phyloP scores from a whole-genome alignment of 2,113 vertebrate genomes.

The Pionites leucogaster region DNA sequence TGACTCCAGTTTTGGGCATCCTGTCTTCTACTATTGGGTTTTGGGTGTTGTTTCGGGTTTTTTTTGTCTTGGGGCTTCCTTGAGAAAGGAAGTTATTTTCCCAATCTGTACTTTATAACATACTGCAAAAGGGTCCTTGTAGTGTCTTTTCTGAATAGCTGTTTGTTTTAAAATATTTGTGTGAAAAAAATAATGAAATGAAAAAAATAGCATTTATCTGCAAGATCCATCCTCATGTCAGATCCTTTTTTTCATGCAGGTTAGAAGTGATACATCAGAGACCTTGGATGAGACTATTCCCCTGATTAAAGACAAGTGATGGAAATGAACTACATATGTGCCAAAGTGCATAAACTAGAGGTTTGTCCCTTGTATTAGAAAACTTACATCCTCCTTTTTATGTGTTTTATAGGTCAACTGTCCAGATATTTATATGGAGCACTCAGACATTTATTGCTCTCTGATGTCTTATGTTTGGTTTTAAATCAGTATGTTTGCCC shows the following conservation, averaged over 20 bases:
- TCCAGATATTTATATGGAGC: neutral
- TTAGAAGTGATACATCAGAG: conserved; percentile 56
- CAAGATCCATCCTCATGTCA: neutral
- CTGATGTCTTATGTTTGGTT: neutral
- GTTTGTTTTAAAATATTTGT: neutral
- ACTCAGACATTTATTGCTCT: neutral
- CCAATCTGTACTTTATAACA: neutral
- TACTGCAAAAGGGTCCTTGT: neutral
- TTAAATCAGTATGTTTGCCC: neutral
- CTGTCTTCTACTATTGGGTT: neutral
- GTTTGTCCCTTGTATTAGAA: conserved; percentile 26
- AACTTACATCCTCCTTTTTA: neutral
- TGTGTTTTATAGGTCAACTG: neutral
- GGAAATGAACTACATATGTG: conserved; percentile 59
- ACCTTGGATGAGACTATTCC: conserved; percentile 56
- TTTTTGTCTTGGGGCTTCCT: neutral
- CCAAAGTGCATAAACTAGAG: conserved; percentile 62
- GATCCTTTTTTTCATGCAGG: conserved; percentile 17
- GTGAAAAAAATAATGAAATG: neutral
- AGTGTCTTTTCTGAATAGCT: neutral
- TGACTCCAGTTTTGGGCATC: neutral
- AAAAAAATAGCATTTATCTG: neutral
- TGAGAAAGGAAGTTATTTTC: neutral
- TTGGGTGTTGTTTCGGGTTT: neutral
- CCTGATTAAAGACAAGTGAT: conserved; percentile 35